phyloP scores from a whole-genome alignment of 1,140 invertebrate genomes.

The Rhagoletis pomonella region DNA sequence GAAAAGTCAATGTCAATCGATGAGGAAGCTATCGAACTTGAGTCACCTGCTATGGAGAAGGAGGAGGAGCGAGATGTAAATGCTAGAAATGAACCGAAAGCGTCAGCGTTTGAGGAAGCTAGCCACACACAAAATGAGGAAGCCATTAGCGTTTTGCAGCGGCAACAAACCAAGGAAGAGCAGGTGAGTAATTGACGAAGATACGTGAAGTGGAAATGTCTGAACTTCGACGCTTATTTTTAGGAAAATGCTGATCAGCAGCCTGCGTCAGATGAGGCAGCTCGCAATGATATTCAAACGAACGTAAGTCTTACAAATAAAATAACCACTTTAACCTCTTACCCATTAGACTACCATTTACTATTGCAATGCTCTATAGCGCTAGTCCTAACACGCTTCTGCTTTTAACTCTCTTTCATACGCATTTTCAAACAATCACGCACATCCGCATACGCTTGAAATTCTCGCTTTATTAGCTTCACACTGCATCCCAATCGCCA shows the following conservation, averaged over 20 bases:
- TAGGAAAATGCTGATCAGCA: neutral
- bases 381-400: constrained; percentile 6
- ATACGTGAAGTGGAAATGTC: neutral
- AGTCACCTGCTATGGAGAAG: constrained; percentile 59
- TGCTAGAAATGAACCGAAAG: constrained; percentile 61
- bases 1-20: constrained; percentile 71
- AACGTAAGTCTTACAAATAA: constrained; percentile 57
- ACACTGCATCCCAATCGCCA: constrained; percentile 61
- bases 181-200: constrained; percentile 35
- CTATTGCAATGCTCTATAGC: neutral
- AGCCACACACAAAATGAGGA: constrained; percentile 65
- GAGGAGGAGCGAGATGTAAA: constrained; percentile 60
- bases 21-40: constrained; percentile 65
- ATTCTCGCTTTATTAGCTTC: constrained; percentile 61
- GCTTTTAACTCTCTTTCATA: neutral
- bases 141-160: constrained; percentile 61
- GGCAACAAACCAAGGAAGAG: constrained; percentile 9
- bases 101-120: constrained; percentile 69
- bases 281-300: constrained; percentile 50
- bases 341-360: neutral
- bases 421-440: neutral
- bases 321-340: neutral
- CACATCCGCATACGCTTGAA: neutral
- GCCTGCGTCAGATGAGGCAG: constrained; percentile 29
- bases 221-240: neutral